phyloP scores from a whole-genome alignment of 2,797 vertebrate genomes.

The Paratrypauchen microcephalus region DNA sequence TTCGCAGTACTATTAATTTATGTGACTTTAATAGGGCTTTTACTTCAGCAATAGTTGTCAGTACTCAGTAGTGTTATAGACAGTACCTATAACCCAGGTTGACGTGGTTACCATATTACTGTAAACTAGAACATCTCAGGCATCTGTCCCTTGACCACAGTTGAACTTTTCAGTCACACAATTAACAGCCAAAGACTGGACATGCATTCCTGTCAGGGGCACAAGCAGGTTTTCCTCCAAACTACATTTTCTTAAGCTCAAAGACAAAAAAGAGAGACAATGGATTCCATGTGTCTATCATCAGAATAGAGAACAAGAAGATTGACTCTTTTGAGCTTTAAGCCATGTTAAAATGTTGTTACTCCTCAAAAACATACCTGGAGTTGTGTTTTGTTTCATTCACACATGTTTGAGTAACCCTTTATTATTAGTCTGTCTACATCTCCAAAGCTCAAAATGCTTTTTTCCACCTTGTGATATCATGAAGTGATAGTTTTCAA shows the following conservation, averaged over 20 bases:
- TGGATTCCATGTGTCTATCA: constrained; percentile 28
- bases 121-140: neutral
- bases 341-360: too few species aligned
- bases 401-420: too few species aligned
- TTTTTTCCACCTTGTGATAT: too few species aligned
- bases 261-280: neutral
- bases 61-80: too few species aligned
- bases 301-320: constrained; percentile 6
- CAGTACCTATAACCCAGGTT: neutral
- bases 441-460: too few species aligned
- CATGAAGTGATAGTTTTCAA: too few species aligned
- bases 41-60: too few species aligned
- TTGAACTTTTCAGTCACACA: constrained; percentile 17
- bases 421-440: too few species aligned
- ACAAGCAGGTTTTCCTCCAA: constrained; percentile 40
- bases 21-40: too few species aligned
- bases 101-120: neutral
- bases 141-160: neutral
- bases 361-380: too few species aligned
- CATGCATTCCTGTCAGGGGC: constrained; percentile 52
- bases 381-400: too few species aligned
- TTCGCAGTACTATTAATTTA: too few species aligned
- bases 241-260: constrained; percentile 44
- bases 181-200: constrained; percentile 16
- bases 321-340: neutral